These are phyloP conservation scores for Drosophila vallismaia DNA, from an alignment of 2,888 invertebrate genomes.

Conservation along the genomic window DNA sequence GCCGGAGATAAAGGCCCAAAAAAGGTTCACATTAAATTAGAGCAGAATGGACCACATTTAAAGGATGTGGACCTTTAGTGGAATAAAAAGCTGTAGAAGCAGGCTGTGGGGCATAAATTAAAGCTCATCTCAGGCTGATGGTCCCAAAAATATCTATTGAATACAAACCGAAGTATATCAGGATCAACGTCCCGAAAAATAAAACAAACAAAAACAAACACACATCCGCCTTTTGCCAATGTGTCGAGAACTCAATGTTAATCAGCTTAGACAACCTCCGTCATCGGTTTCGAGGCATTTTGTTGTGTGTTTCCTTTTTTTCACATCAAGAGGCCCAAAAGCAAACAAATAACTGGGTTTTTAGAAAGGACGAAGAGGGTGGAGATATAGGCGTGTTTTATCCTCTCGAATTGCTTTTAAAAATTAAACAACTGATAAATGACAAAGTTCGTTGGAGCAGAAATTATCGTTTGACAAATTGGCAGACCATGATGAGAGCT, in stretches of 20 bases:
- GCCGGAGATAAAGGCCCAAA: constrained; percentile 34
- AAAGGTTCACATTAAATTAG: constrained; percentile 52
- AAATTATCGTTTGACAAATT: constrained; percentile 73
- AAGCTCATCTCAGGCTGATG: constrained; percentile 15
- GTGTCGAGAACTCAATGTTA: constrained; percentile 66
- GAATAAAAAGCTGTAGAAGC: not conserved
- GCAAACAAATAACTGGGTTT: constrained; percentile 26
- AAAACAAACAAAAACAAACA: constrained; percentile 35
- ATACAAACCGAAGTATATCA: constrained; percentile 14
- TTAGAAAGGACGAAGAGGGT: not conserved
- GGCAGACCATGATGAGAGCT: constrained; percentile 39
- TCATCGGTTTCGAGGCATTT: constrained; percentile 25
- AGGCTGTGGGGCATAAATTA: constrained; percentile 17
- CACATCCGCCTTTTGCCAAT: constrained; percentile 24
- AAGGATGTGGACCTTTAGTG: constrained; percentile 13
- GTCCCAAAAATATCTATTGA: constrained; percentile 31
- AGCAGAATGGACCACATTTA: constrained; percentile 43
- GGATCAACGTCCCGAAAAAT: constrained; percentile 22
- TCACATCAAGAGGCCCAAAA: constrained; percentile 42
- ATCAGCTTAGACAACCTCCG: constrained; percentile 59
- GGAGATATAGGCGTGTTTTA: constrained; percentile 16
- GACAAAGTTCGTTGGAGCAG: constrained; percentile 61
- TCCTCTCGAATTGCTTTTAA: constrained; percentile 52
- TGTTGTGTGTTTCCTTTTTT: constrained; percentile 51
- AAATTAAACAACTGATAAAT: constrained; percentile 76